A percentile compares a stretch with the other conserved stretches of the same genome.
These are phyloP conservation scores for Ornithoptera priamus DNA, from an alignment of 2,888 invertebrate genomes.

Conservation along the genomic window DNA sequence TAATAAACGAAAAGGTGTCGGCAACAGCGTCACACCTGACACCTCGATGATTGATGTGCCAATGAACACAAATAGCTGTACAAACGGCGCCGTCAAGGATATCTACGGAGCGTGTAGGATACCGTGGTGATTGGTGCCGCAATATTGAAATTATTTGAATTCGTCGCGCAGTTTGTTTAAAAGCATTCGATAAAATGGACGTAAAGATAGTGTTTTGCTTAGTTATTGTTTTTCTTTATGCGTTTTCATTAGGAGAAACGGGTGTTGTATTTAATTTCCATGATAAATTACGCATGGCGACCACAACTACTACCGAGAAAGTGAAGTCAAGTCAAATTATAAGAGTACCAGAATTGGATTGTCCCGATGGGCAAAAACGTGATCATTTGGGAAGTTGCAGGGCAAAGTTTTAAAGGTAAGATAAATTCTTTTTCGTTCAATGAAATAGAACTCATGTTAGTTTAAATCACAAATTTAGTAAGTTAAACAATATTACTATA, in stretches of 20 bases:
- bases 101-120: conserved; percentile 60
- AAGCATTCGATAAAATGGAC: conserved; percentile 55
- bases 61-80: conserved; percentile 49
- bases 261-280: conserved; percentile 51
- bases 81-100: conserved; percentile 48
- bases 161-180: conserved; percentile 49
- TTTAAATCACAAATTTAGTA: background rate
- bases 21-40: conserved; percentile 31
- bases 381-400: conserved; percentile 55
- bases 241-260: conserved; percentile 36
- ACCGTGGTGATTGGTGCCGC: conserved; percentile 50
- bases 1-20: conserved; percentile 16
- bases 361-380: conserved; percentile 49
- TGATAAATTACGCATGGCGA: conserved; percentile 48
- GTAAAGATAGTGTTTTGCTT: conserved; percentile 49
- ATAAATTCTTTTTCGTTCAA: background rate
- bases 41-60: conserved; percentile 63
- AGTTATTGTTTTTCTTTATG: conserved; percentile 41
- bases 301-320: conserved; percentile 38
- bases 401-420: conserved; percentile 47
- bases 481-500: too few species aligned
- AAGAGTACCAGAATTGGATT: conserved; percentile 55
- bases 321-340: conserved; percentile 55
- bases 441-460: background rate
- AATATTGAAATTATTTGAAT: conserved; percentile 32